These are phyloP conservation scores for Engraulis encrasicolus DNA, from an alignment of 2,113 vertebrate genomes.

Conservation along the genomic window DNA sequence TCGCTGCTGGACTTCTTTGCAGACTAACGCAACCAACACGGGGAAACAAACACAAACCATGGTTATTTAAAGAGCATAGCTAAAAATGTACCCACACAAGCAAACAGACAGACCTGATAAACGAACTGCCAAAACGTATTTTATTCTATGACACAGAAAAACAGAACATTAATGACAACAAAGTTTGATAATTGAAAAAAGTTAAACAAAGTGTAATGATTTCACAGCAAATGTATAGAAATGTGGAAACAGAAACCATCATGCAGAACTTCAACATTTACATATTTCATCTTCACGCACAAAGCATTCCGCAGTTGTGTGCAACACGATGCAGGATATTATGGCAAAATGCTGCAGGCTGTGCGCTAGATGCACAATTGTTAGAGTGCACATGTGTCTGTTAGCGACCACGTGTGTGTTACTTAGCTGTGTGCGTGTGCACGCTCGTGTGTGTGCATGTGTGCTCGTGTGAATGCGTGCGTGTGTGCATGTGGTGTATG, in stretches of 20 bases:
- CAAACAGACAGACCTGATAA: too few species aligned
- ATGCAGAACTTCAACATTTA: neutral
- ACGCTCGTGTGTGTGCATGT: too few species aligned
- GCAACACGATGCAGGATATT: conserved; percentile 8
- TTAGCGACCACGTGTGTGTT: neutral
- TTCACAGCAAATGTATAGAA: too few species aligned
- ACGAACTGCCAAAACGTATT: too few species aligned
- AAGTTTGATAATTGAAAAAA: too few species aligned
- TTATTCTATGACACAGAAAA: too few species aligned
- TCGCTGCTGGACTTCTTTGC: conserved; percentile 92
- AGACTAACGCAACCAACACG: conserved; percentile 69
- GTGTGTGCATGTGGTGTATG: neutral
- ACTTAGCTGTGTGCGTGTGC: too few species aligned
- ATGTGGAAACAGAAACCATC: neutral
- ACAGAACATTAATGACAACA: too few species aligned
- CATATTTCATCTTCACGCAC: too few species aligned
- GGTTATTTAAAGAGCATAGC: neutral
- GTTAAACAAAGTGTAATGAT: too few species aligned
- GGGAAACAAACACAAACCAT: neutral
- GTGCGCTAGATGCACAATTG: neutral
- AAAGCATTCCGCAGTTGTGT: neutral
- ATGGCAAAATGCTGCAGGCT: neutral
- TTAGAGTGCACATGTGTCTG: neutral
- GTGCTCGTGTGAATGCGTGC: too few species aligned
- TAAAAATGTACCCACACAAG: neutral